Evolutionary conservation across 2,113 vertebrate genomes (phyloP).

Genomic region (Ammodytes marinus): DNA sequence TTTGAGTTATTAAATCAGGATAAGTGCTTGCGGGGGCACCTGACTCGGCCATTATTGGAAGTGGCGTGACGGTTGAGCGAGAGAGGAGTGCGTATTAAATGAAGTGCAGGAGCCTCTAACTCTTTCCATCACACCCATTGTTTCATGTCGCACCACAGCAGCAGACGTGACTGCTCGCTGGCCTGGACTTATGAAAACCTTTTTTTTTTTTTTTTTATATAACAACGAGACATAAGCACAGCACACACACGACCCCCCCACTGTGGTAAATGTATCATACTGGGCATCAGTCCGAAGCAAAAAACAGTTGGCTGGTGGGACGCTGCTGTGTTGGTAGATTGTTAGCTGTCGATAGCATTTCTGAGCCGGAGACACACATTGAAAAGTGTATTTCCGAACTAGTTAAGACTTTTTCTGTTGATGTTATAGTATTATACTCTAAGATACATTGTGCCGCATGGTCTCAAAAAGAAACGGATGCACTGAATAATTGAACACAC

Average conservation of each 20-base stretch:
- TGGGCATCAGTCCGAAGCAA: conserved; percentile 29
- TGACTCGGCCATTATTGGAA: conserved; percentile 28
- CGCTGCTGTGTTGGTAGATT: background rate
- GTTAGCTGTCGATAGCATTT: background rate
- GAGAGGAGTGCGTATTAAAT: conserved; percentile 24
- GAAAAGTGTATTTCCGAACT: background rate
- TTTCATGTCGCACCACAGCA: conserved; percentile 37
- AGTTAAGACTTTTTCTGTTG: background rate
- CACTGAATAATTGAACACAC: conserved; percentile 57
- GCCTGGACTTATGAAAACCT: conserved; percentile 5
- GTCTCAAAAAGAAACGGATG: conserved; percentile 19
- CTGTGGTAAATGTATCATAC: conserved; percentile 49
- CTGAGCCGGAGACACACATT: background rate
- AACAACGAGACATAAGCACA: conserved; percentile 49
- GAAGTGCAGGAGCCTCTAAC: conserved; percentile 32
- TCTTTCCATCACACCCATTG: conserved; percentile 39
- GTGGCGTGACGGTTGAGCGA: background rate
- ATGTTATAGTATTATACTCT: background rate
- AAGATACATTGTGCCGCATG: background rate
- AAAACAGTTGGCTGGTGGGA: conserved; percentile 16
- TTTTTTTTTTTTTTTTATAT: too few species aligned
- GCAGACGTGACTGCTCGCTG: conserved; percentile 22
- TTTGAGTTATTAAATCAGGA: conserved; percentile 43
- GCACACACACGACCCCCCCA: background rate
- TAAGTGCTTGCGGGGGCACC: conserved; percentile 38